Evolutionary conservation across 2,113 vertebrate species (phyloP).

Genomic region (Ameiurus melas): DNA sequence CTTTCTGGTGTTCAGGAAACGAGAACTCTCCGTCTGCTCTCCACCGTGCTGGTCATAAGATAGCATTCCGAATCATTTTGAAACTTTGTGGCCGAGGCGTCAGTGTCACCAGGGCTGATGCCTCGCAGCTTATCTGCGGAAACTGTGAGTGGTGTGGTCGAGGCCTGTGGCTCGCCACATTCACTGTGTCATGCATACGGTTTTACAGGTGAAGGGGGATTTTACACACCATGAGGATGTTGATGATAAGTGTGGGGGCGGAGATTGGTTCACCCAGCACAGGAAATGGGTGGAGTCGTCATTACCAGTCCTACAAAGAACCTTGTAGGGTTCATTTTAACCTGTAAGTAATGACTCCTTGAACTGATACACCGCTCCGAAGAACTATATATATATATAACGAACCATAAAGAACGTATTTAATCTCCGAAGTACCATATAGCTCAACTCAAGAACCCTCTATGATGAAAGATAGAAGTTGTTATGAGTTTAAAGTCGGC

Average conservation of each 20-base stretch:
- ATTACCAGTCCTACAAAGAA: neutral
- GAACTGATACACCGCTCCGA: too few species aligned
- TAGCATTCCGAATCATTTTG: neutral
- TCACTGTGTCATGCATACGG: neutral
- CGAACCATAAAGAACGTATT: too few species aligned
- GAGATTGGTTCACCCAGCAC: constrained; percentile 48
- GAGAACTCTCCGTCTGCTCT: too few species aligned
- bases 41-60: neutral
- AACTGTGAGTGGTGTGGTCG: neutral
- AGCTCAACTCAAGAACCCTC: too few species aligned
- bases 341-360: too few species aligned
- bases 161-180: constrained; percentile 36
- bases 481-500: too few species aligned
- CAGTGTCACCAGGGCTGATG: neutral
- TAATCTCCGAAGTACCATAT: too few species aligned
- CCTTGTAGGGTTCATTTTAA: too few species aligned
- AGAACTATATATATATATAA: too few species aligned
- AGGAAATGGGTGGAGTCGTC: constrained; percentile 45
- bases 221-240: constrained; percentile 6
- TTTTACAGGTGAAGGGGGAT: constrained; percentile 43
- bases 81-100: constrained; percentile 9
- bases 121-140: neutral
- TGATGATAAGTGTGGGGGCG: constrained; percentile 13
- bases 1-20: neutral
- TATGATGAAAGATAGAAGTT: too few species aligned